These are phyloP conservation scores for Anableps anableps DNA, from an alignment of 2,797 vertebrate genomes.

Conservation along the genomic window DNA sequence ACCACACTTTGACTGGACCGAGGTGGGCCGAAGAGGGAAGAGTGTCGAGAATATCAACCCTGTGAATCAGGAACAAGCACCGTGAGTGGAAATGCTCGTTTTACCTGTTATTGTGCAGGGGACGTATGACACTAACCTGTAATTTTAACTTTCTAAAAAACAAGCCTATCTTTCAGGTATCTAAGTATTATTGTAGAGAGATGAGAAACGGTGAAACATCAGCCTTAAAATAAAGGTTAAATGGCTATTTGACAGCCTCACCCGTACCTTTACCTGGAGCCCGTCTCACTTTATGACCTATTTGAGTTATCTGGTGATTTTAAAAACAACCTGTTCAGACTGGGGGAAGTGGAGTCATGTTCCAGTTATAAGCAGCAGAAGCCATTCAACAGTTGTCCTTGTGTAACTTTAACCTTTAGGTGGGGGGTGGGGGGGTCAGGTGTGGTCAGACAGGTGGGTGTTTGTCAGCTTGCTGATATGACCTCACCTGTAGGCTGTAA, in stretches of 20 bases:
- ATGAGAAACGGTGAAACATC: background rate
- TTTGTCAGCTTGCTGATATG: slow-evolving; percentile 33
- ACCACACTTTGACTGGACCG: slow-evolving; percentile 20
- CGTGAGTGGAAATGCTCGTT: slow-evolving; percentile 14
- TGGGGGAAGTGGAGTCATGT: background rate
- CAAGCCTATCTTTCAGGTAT: background rate
- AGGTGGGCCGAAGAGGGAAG: slow-evolving; percentile 55
- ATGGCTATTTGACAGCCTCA: slow-evolving; percentile 30
- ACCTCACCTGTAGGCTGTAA: slow-evolving; percentile 30
- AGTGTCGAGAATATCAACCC: background rate
- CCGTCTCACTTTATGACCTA: background rate
- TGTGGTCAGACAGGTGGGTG: slow-evolving; percentile 75
- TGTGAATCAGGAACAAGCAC: background rate
- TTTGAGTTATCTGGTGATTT: background rate
- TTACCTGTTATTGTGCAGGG: slow-evolving; percentile 15
- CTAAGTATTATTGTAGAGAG: background rate
- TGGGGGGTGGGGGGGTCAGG: slow-evolving; percentile 46
- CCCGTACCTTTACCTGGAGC: slow-evolving; percentile 32
- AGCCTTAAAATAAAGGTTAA: background rate
- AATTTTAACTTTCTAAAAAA: background rate
- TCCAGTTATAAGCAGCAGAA: background rate
- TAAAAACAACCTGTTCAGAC: background rate
- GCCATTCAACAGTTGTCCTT: slow-evolving; percentile 23
- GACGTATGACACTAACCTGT: slow-evolving; percentile 21
- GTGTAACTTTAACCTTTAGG: slow-evolving; percentile 39